Conservation (phyloP, 2,797 vertebrate species). For the Poecilia velifera region DNA sequence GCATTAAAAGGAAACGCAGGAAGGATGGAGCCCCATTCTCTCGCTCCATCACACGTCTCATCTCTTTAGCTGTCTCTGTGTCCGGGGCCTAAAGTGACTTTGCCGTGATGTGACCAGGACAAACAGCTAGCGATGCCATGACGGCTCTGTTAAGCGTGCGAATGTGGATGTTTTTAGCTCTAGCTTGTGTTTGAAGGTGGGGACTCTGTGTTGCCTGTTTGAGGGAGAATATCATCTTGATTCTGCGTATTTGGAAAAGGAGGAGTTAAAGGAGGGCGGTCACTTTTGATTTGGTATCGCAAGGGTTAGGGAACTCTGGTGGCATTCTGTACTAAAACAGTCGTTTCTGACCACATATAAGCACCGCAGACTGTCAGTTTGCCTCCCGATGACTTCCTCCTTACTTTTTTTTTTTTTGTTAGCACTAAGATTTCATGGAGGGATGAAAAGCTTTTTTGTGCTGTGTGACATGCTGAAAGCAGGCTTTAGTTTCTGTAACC, state of each 20-base stretch:
- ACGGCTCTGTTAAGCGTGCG: constrained; percentile 62
- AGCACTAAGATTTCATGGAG: constrained; percentile 58
- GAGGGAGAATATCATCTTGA: constrained; percentile 34
- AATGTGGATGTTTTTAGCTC: constrained; percentile 57
- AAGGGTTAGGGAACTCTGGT: constrained; percentile 71
- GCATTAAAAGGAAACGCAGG: constrained; percentile 66
- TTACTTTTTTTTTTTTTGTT: constrained; percentile 33
- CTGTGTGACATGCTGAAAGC: constrained; percentile 70
- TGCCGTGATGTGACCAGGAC: constrained; percentile 73
- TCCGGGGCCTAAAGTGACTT: constrained; percentile 74
- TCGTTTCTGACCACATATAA: constrained; percentile 63
- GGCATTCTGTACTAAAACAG: constrained; percentile 75
- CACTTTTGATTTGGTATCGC: constrained; percentile 75
- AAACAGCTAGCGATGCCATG: constrained; percentile 68
- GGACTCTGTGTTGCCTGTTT: constrained; percentile 33
- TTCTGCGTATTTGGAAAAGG: constrained; percentile 26
- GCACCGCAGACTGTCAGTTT: constrained; percentile 55
- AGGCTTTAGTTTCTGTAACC: constrained; percentile 71
- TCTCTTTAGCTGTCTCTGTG: constrained; percentile 71
- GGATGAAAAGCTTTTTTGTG: constrained; percentile 65
- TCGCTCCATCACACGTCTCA: constrained; percentile 73
- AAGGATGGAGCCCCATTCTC: constrained; percentile 70
- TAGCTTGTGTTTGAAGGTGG: constrained; percentile 31
- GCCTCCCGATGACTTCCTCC: constrained; percentile 57
- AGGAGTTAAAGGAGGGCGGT: constrained; percentile 67